Base-by-base conservation (phyloP, 2,797 vertebrate species). In the Xenentodon cancila region DNA sequence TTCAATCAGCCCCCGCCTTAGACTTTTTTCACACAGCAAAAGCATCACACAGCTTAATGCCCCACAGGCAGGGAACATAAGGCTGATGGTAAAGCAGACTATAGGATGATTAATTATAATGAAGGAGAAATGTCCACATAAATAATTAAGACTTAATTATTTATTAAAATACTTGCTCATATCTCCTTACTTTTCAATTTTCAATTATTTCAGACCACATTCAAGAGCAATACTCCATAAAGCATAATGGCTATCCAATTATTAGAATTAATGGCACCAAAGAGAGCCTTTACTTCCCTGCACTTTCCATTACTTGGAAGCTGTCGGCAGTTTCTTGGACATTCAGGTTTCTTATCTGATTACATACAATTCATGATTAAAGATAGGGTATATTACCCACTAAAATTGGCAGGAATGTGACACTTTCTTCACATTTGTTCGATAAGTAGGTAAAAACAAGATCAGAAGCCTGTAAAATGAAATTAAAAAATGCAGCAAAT, bases 61-160 rank as follows among this genome's bases (percentile, higher is more conserved):
- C 65, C 76, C 34, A 44, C 64, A 69, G 73, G 69, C 60, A 54
- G 45, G 57, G 40, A 47, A 72, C 75, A 77, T 25, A 50, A 56
- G 64, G 66, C 59, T 59, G 44, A 64, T 51, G 53, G 60, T 71
- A 62, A 61, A 77, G 58, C 47, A n/a, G 59, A 37, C 68, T 75
- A 76, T 78, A 77, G 52, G 63, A 70, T 73, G 64, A 63, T 84
- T 81, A 82, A 87, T 88, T 85, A 78, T 71, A 75, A 84, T 75
- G 25, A 73, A 64, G 40, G 66, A 40, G 51, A 62, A 53, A 53
- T 59, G 53, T 72, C 9, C 25, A 40, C 58, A 69, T 85, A 17
- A 77, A 88, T 82, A 77, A 88, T 88, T 76, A 44, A 88, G 55
- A 8, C 19, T 5, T 52, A 40, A 77, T 89, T 74, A 86, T 90